Conservation (phyloP, 2,888 invertebrate species). For the Eremobia ochroleuca region DNA sequence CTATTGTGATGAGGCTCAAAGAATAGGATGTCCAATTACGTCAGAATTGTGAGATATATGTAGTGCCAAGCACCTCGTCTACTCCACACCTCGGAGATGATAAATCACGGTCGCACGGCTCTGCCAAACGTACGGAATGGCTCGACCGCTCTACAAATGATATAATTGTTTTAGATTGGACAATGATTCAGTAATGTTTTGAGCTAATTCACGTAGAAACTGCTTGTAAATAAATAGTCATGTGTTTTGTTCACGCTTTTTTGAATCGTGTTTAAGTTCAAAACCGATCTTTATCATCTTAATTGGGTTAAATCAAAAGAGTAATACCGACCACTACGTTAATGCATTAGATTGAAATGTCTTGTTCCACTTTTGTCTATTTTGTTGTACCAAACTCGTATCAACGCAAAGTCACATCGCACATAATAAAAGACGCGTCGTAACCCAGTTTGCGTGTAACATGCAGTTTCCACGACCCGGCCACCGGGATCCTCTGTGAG, state of each 20-base stretch:
- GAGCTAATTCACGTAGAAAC: constrained; percentile 37
- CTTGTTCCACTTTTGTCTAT: not conserved
- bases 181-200: constrained; percentile 58
- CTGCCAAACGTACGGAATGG: constrained; percentile 58
- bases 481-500: constrained; percentile 62
- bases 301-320: constrained; percentile 3
- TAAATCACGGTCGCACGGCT: constrained; percentile 58
- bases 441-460: constrained; percentile 60
- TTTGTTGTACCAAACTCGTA: not conserved
- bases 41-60: constrained; percentile 52
- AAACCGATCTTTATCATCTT: not conserved
- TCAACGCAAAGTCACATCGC: constrained; percentile 27
- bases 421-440: constrained; percentile 39
- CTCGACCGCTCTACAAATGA: constrained; percentile 40
- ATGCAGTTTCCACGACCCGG: constrained; percentile 55
- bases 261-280: constrained; percentile 4
- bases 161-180: constrained; percentile 62
- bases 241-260: constrained; percentile 26
- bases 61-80: constrained; percentile 63
- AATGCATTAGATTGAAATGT: not conserved
- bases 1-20: constrained; percentile 21
- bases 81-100: constrained; percentile 60
- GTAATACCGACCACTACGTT: not conserved
- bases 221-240: constrained; percentile 47
- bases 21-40: constrained; percentile 57